Percentiles rank a stretch among this genome's conserved stretches.
Evolutionary conservation across 2,888 invertebrate genomes (phyloP).

Genomic region (Andrena bicolor): DNA sequence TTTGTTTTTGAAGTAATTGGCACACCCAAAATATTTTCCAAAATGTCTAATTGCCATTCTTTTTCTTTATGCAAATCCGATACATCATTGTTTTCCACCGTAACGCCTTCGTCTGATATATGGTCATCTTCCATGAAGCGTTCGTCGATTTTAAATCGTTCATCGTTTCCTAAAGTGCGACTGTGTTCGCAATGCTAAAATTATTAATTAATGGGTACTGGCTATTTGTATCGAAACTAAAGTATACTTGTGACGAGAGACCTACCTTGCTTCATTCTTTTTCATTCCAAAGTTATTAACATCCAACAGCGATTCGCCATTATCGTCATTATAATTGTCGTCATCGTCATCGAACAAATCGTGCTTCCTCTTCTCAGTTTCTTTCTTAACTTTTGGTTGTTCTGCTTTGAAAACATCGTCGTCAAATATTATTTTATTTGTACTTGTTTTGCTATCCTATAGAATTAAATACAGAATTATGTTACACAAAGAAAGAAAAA

Average conservation of each 20-base stretch:
- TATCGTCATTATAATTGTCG: conserved; percentile 86
- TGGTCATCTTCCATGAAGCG: conserved; percentile 89
- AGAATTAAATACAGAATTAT: conserved; percentile 7
- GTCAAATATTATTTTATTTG: conserved; percentile 89
- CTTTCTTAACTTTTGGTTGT: conserved; percentile 62
- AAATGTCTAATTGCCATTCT: conserved; percentile 86
- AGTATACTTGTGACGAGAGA: not conserved
- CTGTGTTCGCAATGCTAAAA: conserved; percentile 86
- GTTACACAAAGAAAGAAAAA: not conserved
- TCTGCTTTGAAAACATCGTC: conserved; percentile 82
- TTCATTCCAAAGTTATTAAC: conserved; percentile 87
- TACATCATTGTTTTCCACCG: conserved; percentile 55
- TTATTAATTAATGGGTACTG: conserved; percentile 32
- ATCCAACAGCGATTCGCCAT: conserved; percentile 86
- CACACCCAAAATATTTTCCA: conserved; percentile 87
- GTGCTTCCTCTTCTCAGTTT: conserved; percentile 58
- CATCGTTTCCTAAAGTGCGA: conserved; percentile 91
- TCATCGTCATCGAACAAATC: conserved; percentile 85
- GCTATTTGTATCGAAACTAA: not conserved
- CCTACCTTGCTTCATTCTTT: conserved; percentile 17
- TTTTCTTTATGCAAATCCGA: conserved; percentile 85
- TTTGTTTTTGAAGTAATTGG: conserved; percentile 78
- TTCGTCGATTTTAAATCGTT: conserved; percentile 91
- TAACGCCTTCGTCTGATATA: conserved; percentile 77
- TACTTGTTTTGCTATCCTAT: conserved; percentile 79